Percentiles rank a stretch among this genome's conserved stretches.
phyloP scores from a whole-genome alignment of 1,140 invertebrate species.

The Musca domestica region DNA sequence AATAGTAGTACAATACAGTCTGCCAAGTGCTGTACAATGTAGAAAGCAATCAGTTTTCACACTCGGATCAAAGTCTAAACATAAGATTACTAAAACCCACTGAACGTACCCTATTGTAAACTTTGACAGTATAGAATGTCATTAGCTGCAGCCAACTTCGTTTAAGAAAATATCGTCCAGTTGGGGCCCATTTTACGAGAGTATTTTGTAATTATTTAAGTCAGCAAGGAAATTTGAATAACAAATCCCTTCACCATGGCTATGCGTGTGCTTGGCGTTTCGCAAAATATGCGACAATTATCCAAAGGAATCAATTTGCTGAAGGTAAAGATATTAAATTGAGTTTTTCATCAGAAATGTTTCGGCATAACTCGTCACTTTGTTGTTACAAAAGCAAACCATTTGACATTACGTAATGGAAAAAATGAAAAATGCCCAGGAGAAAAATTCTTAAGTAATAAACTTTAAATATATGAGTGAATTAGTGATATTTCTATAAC shows the following conservation, averaged over 20 bases:
- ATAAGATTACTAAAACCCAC: background rate
- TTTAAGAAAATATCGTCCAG: constrained; percentile 15
- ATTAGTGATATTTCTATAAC: background rate
- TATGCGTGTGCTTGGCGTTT: constrained; percentile 47
- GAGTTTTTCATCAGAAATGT: background rate
- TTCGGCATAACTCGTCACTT: background rate
- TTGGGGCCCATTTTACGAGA: constrained; percentile 9
- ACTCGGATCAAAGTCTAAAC: too few relatives aligned
- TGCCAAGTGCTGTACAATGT: too few relatives aligned
- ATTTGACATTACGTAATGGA: constrained; percentile 26
- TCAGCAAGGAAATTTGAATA: background rate
- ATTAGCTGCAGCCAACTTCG: constrained; percentile 34
- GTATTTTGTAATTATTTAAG: constrained; percentile 21
- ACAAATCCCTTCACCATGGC: constrained; percentile 39
- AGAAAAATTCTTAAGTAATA: too few relatives aligned
- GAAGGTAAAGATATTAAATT: constrained; percentile 35
- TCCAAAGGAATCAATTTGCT: constrained; percentile 42
- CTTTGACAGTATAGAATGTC: background rate
- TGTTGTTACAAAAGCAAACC: constrained; percentile 3
- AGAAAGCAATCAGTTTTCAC: too few relatives aligned
- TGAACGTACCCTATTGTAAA: constrained; percentile 9
- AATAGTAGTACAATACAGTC: too few relatives aligned
- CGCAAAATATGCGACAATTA: constrained; percentile 48
- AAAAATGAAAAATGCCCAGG: constrained; percentile 1
- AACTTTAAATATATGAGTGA: too few relatives aligned